Conservation (phyloP, 2,113 vertebrate genomes). For the Tor tambroides region DNA sequence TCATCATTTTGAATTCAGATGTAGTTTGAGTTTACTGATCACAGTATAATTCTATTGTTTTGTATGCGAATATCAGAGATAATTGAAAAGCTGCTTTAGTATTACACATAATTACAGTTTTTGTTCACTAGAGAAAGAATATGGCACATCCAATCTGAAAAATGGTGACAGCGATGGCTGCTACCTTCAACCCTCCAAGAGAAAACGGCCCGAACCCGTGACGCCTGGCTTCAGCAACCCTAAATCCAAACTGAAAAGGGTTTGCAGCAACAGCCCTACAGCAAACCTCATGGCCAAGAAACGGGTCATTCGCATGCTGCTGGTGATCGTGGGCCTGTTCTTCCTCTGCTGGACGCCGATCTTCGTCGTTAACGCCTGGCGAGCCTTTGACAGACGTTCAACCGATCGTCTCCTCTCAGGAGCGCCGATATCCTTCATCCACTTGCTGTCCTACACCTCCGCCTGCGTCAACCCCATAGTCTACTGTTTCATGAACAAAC, state of each 20-base stretch:
- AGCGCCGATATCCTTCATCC: slow-evolving; percentile 96
- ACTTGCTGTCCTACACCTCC: slow-evolving; percentile 93
- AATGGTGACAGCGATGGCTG: slow-evolving; percentile 86
- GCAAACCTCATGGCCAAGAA: slow-evolving; percentile 95
- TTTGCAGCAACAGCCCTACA: slow-evolving; percentile 82
- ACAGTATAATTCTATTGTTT: no score
- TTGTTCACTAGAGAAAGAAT: slow-evolving; percentile 78
- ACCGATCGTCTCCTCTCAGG: slow-evolving; percentile 87
- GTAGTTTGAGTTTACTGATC: no score
- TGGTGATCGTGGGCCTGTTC: slow-evolving; percentile 94
- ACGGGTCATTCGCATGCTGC: slow-evolving; percentile 94
- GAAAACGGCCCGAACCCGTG: slow-evolving; percentile 71
- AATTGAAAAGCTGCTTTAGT: background rate
- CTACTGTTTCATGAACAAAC: slow-evolving; percentile 98
- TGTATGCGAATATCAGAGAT: background rate
- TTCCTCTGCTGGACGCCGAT: slow-evolving; percentile 98
- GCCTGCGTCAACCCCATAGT: slow-evolving; percentile 97
- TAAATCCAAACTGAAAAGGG: slow-evolving; percentile 68
- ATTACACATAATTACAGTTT: background rate
- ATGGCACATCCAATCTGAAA: slow-evolving; percentile 74
- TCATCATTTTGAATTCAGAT: no score
- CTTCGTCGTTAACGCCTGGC: slow-evolving; percentile 93
- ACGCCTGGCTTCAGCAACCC: slow-evolving; percentile 14
- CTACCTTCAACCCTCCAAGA: slow-evolving; percentile 81
- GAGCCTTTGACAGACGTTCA: slow-evolving; percentile 83